A percentile compares a stretch with the other conserved stretches of the same genome.
phyloP scores from a whole-genome alignment of 2,797 vertebrate species.

The Odontamblyopus lacepedii region DNA sequence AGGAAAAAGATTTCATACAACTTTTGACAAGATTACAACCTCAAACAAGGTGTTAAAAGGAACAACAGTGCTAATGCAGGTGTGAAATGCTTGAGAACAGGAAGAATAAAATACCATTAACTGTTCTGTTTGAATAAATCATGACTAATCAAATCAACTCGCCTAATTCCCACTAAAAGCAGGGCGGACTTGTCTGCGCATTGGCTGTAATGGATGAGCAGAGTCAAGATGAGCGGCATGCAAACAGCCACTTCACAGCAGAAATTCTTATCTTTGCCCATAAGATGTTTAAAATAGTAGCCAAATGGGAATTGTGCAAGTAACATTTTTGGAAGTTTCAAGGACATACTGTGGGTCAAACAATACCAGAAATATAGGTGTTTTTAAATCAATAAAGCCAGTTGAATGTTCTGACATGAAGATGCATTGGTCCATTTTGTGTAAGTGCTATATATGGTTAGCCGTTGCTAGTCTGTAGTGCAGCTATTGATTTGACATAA shows the following conservation, averaged over 20 bases:
- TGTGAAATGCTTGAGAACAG: constrained; percentile 42
- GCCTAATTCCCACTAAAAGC: constrained; percentile 58
- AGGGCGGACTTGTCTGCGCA: constrained; percentile 30
- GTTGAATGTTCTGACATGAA: background rate
- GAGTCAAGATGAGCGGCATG: constrained; percentile 32
- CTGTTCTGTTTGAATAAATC: constrained; percentile 55
- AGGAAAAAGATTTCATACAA: constrained; percentile 12
- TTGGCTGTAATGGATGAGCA: constrained; percentile 58
- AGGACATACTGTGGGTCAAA: background rate
- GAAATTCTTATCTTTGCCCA: constrained; percentile 56
- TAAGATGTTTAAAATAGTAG: constrained; percentile 38
- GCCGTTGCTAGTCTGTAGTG: background rate
- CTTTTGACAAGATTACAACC: background rate
- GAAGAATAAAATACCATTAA: constrained; percentile 43
- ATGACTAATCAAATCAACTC: constrained; percentile 63
- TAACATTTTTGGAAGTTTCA: background rate
- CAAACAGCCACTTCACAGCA: constrained; percentile 35
- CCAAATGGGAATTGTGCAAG: constrained; percentile 13
- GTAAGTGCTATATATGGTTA: background rate
- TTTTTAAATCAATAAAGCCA: constrained; percentile 6
- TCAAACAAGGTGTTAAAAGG: background rate
- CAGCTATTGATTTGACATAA: constrained; percentile 10
- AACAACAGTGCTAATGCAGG: constrained; percentile 25
- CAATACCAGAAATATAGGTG: background rate
- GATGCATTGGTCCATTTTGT: background rate